Percentiles rank a stretch among this genome's conserved stretches.
Conservation (phyloP, 2,888 invertebrate genomes). For the Syritta pipiens region DNA sequence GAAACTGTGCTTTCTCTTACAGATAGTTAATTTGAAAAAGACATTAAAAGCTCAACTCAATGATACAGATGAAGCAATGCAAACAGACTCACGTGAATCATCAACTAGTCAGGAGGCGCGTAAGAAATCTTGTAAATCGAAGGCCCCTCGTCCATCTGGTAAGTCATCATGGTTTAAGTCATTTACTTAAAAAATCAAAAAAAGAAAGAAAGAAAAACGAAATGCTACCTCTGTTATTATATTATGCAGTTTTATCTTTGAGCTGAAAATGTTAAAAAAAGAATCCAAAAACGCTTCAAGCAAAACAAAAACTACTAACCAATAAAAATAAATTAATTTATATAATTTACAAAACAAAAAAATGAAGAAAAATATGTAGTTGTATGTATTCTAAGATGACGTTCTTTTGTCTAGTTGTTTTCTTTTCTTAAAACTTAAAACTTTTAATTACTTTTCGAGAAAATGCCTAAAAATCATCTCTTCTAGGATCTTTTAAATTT, state of each 20-base stretch:
- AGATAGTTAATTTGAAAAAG: slow-evolving; percentile 94
- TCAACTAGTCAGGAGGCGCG: slow-evolving; percentile 74
- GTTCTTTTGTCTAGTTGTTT: neutral
- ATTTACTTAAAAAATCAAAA: slow-evolving; percentile 68
- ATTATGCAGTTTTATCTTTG: no score
- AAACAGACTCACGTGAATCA: slow-evolving; percentile 86
- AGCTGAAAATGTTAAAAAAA: no score
- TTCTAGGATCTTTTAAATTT: slow-evolving; percentile 68
- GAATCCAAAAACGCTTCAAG: no score
- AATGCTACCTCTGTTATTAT: neutral
- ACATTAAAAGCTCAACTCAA: slow-evolving; percentile 89
- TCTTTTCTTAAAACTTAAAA: slow-evolving; percentile 8
- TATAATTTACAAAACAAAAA: no score
- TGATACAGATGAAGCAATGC: slow-evolving; percentile 92
- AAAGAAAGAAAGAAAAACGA: no score
- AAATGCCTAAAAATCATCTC: slow-evolving; percentile 48
- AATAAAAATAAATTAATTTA: no score
- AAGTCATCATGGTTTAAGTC: slow-evolving; percentile 73
- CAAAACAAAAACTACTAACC: no score
- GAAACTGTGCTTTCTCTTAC: slow-evolving; percentile 45
- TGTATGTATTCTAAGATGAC: neutral
- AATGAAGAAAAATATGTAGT: no score
- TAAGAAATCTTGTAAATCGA: slow-evolving; percentile 77
- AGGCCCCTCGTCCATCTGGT: slow-evolving; percentile 74
- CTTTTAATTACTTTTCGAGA: neutral